Percentiles rank a stretch among this genome's conserved stretches.
Conservation (phyloP, 1,140 invertebrate genomes). For the Cyphomyrmex costatus region DNA sequence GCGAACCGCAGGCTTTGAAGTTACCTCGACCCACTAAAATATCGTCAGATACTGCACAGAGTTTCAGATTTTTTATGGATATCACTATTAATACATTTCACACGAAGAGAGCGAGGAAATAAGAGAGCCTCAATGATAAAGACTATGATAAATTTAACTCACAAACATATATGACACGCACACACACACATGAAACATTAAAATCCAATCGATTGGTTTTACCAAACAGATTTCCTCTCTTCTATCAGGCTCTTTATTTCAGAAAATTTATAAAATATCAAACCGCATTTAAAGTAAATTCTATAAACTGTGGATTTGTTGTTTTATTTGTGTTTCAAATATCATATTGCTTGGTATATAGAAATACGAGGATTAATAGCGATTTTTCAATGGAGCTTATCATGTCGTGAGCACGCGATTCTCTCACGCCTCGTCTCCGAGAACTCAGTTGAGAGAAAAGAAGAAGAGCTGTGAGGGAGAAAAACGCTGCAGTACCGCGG, state of each 20-base stretch:
- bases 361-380: background rate
- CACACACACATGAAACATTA: background rate
- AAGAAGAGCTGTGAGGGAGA: conserved; percentile 6
- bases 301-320: background rate
- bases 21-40: conserved; percentile 62
- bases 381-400: conserved; percentile 11
- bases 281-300: background rate
- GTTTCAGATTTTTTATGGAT: conserved; percentile 34
- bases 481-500: background rate
- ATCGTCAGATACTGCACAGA: conserved; percentile 16
- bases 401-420: background rate
- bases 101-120: background rate
- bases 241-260: background rate
- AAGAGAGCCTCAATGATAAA: background rate
- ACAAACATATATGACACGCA: background rate
- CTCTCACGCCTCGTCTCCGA: background rate
- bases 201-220: background rate
- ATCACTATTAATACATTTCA: background rate
- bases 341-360: background rate
- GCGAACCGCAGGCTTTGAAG: conserved; percentile 60
- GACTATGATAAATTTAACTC: conserved; percentile 6
- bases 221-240: background rate
- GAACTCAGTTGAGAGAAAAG: conserved; percentile 2
- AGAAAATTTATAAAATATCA: background rate
- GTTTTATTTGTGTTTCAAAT: background rate